Evolutionary conservation across 2,113 vertebrate species (phyloP).

Genomic region (Mobula birostris): DNA sequence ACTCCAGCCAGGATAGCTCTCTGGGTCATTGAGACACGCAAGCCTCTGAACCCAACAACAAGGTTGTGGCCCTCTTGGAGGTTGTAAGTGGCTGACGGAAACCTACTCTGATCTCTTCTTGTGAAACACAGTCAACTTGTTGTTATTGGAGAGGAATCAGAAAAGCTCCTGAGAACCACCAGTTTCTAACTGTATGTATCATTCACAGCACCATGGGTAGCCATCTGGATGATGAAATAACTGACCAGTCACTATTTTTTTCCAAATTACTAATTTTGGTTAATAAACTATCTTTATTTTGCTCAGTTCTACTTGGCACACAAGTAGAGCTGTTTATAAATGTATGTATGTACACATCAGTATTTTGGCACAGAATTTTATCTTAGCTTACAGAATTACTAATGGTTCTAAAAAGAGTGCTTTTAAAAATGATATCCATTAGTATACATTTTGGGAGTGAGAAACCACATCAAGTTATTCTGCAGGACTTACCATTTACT

Average conservation of each 20-base stretch:
- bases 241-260: neutral
- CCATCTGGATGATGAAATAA: slow-evolving; percentile 14
- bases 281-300: slow-evolving; percentile 8
- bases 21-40: too few relatives aligned
- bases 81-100: neutral
- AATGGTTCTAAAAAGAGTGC: neutral
- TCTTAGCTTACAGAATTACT: neutral
- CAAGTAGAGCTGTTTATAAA: neutral
- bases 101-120: neutral
- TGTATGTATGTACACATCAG: neutral
- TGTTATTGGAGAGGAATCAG: neutral
- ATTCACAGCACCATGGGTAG: neutral
- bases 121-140: neutral
- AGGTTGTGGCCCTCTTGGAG: too few relatives aligned
- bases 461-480: slow-evolving; percentile 11
- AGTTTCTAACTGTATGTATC: neutral
- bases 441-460: neutral
- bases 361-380: slow-evolving; percentile 23
- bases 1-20: too few relatives aligned
- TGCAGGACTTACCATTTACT: neutral
- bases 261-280: slow-evolving; percentile 23
- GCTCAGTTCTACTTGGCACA: neutral
- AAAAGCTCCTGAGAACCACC: neutral
- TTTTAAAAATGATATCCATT: neutral
- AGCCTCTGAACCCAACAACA: too few relatives aligned